Evolutionary conservation across 2,113 vertebrate species (phyloP), one percentile per base, ranked within the genome.

Genomic region (Prionailurus viverrinus): DNA sequence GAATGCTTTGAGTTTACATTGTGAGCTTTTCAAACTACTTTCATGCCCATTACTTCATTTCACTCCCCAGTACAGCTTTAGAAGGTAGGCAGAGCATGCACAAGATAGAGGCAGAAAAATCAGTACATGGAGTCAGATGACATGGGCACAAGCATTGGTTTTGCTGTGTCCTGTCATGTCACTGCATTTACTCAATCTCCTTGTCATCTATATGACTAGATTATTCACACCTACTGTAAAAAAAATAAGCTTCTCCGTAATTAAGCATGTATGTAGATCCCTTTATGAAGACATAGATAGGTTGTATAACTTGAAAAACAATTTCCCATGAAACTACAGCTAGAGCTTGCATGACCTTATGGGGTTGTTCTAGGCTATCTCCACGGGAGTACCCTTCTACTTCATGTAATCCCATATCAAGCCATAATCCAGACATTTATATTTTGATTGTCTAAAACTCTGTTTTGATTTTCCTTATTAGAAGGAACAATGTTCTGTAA

Each of bases 71-170:
- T 7, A 33, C 5, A 84, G 29, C 21, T 88, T 92, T 48, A 48
- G 61, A 58, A 80, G 1, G 27, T n/a, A 51, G 19, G 4, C 18
- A 66, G 55, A 23, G 2, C 25, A 92, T 25, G 9, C 4, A 45
- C 39, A 94, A 8, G 25, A 3, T 5, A 39, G 1, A 27, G 9
- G 1, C 36, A 2, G 0, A 0, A 33, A 39, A 61, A 27, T 21
- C 19, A 0, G 63, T 14, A 8, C 27, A 19, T 18, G 10, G 4
- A 53, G 1, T 80, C 66, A 51, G 63, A 45, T 73, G 48, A 45
- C 1, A 2, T 18, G 0, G 1, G 14, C 13, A 69, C 45, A 88
- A 53, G 58, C 74, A 8, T 53, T 53, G 27, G 9, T 14, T 82
- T 96, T 90, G 6, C 39, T 23, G 1, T 3, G 0, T 58, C 14